Evolutionary conservation across 2,797 vertebrate genomes (phyloP), one percentile per base, ranked within the genome.

Genomic region (Myotis pilosus): DNA sequence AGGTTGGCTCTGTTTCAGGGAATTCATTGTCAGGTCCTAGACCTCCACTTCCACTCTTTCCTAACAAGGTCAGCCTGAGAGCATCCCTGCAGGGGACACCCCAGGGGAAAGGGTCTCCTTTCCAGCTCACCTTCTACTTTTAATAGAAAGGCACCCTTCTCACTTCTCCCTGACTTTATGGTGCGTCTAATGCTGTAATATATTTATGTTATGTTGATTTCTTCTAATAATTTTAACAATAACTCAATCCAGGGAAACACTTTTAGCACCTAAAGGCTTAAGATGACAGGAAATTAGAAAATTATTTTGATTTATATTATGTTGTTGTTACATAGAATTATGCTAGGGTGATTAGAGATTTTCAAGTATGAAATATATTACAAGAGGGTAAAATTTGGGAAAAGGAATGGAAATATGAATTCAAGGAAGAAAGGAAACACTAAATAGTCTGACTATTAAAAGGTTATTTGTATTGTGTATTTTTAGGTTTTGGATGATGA

Each of bases 331-430:
- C 22, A 81, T 36, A 51, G 68, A 87, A 84, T 92, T 92, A 74
- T 84, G 30, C 66, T 41, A 44, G 9, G 36, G 10, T 82, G 17
- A 74, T 81, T 94, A 92, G n/a, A 75, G 41, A 71, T 64, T 90
- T 92, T 90, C 82, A 96, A 82, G 53, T 66, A 60, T 68, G 49
- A 92, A 88, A 33, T 76, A 38, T 20, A n/a, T 87, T 79, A 88
- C 28, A 64, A 62, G 28, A 57, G 36, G 16, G 17, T 76, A 87
- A 83, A 91, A 87, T 55, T 91, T 23, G 62, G 17, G 62, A 69
- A 96, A 38, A 72, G 33, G 49, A 83, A 85, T 80, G 28, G 49
- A 82, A 95, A 92, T 85, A 64, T 7, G 10, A 93, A 60, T 83
- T 95, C 19, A 90, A 76, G 60, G 33, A 94, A 62, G n/a, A 86